Evolutionary conservation across 2,797 vertebrate genomes (phyloP).

Genomic region (Sebastes kiyomatsui): DNA sequence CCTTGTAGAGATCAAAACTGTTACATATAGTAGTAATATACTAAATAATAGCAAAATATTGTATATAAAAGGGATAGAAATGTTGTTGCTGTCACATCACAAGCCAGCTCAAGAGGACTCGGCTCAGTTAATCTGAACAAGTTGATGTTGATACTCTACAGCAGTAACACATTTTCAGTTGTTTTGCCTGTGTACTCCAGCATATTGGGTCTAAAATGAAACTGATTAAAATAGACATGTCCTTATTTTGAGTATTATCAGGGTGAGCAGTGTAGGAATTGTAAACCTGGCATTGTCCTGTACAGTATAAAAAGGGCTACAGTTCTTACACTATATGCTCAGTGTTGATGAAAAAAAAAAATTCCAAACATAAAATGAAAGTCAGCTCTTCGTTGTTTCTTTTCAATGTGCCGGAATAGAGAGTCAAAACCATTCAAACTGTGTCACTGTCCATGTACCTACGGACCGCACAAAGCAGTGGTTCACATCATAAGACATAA

Average conservation of each 20-base stretch:
- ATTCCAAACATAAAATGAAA: neutral
- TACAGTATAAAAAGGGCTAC: neutral
- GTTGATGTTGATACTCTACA: neutral
- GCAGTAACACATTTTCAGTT: neutral
- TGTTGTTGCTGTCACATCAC: neutral
- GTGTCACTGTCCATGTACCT: neutral
- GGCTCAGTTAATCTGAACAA: neutral
- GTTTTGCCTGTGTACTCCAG: neutral
- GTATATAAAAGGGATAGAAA: too few species aligned
- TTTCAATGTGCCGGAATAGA: neutral
- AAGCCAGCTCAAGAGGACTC: neutral
- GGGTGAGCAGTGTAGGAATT: neutral
- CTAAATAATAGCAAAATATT: neutral
- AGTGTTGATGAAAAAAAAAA: neutral
- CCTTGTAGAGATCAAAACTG: neutral
- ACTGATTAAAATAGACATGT: neutral
- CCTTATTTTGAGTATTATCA: neutral
- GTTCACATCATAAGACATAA: neutral
- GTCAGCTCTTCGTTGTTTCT: neutral
- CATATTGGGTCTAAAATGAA: neutral
- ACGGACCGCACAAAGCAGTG: neutral
- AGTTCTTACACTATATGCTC: neutral
- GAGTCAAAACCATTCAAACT: neutral
- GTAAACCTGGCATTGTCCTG: neutral
- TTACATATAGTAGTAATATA: neutral